A percentile compares a stretch with the other conserved stretches of the same genome.
These are phyloP conservation scores for Platorchestia sp. DNA, from an alignment of 1,140 invertebrate species.

Conservation along the genomic window DNA sequence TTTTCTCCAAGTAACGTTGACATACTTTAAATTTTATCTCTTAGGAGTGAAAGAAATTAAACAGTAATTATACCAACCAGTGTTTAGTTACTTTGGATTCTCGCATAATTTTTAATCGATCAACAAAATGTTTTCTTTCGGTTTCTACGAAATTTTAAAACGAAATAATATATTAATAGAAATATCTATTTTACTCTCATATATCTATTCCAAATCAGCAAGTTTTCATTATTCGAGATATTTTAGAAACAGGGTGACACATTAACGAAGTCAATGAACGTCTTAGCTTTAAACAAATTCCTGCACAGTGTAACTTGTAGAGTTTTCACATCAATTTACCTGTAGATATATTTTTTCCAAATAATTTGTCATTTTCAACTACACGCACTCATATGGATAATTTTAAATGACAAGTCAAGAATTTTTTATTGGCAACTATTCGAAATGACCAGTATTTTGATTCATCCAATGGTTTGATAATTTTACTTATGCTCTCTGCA, in stretches of 20 bases:
- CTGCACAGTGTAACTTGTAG: neutral
- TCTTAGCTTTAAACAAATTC: neutral
- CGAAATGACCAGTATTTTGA: neutral
- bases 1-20: neutral
- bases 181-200: neutral
- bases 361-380: neutral
- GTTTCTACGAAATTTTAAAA: neutral
- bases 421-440: neutral
- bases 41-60: neutral
- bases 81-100: neutral
- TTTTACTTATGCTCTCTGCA: neutral
- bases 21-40: neutral
- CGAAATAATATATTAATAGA: neutral
- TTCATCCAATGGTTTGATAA: neutral
- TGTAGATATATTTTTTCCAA: neutral
- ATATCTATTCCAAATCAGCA: no score
- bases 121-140: neutral
- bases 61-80: no score
- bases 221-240: neutral
- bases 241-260: neutral
- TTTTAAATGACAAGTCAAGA: neutral
- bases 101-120: neutral
- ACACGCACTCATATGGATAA: neutral
- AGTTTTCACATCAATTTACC: neutral
- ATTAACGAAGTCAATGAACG: neutral